These are phyloP conservation scores for Agapornis canus DNA, from an alignment of 2,797 vertebrate species.

Conservation along the genomic window DNA sequence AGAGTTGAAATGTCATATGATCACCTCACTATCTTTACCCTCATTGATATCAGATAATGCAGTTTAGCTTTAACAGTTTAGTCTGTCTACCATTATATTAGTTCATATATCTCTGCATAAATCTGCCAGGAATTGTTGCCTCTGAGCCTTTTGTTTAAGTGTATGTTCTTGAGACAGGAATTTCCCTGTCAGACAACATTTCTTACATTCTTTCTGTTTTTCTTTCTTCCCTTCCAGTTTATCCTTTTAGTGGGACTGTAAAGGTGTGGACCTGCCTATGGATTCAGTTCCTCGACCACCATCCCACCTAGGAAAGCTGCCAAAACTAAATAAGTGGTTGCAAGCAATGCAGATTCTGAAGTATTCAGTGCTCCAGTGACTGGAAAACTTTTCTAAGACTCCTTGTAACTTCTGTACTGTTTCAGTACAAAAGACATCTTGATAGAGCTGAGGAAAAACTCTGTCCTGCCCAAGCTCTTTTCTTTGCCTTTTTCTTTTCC, in stretches of 20 bases:
- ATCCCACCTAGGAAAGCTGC: background rate
- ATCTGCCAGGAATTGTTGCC: background rate
- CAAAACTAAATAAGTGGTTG: background rate
- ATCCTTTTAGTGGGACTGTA: constrained; percentile 34
- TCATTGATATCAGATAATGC: background rate
- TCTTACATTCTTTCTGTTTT: background rate
- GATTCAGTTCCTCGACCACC: background rate
- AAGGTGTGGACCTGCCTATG: constrained; percentile 13
- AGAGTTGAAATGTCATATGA: background rate
- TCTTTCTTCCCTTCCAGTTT: constrained; percentile 26
- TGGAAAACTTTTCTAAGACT: constrained; percentile 32
- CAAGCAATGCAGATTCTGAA: background rate
- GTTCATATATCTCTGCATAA: background rate
- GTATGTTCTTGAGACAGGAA: background rate
- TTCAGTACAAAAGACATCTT: background rate
- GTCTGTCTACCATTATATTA: background rate
- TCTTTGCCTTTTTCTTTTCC: background rate
- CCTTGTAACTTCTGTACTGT: background rate
- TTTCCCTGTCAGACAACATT: background rate
- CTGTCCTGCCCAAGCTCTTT: background rate
- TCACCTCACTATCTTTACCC: background rate
- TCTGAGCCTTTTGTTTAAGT: background rate
- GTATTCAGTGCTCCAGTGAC: background rate
- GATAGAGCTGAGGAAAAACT: background rate
- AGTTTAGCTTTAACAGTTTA: background rate